phyloP scores from a whole-genome alignment of 2,797 vertebrate genomes.

The Loriculus beryllinus region DNA sequence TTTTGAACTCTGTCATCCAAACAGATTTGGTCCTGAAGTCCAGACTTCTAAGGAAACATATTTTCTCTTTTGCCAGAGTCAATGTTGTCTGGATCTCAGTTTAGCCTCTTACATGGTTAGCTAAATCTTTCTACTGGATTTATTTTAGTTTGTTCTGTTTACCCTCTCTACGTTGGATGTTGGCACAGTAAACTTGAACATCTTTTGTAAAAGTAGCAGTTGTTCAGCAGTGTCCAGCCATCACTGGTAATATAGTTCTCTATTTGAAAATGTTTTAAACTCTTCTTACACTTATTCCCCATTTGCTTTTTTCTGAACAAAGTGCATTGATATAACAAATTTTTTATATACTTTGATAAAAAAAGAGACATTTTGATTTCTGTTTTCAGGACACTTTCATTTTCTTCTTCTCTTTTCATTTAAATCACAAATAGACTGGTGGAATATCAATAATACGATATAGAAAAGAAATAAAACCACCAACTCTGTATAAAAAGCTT shows the following conservation, averaged over 20 bases:
- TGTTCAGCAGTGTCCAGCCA: background rate
- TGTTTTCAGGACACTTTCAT: background rate
- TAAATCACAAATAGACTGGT: background rate
- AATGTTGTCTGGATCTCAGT: background rate
- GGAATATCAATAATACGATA: background rate
- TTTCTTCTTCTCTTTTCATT: background rate
- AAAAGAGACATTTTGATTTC: background rate
- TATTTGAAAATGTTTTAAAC: background rate
- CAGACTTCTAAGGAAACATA: conserved; percentile 50
- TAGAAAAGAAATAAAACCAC: background rate
- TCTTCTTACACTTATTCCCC: background rate
- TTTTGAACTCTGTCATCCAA: background rate
- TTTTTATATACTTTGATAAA: background rate
- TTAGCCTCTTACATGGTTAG: conserved; percentile 15
- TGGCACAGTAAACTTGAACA: background rate
- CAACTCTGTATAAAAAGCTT: background rate
- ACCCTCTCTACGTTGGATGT: background rate
- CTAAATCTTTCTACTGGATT: conserved; percentile 20
- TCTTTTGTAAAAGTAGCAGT: background rate
- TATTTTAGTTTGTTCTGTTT: conserved; percentile 38
- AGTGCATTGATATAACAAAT: background rate
- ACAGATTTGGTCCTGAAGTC: background rate
- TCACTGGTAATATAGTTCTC: background rate
- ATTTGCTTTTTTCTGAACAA: background rate
- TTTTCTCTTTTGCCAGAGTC: conserved; percentile 18